phyloP scores from a whole-genome alignment of 2,113 vertebrate genomes.

The Hystrix cristata region DNA sequence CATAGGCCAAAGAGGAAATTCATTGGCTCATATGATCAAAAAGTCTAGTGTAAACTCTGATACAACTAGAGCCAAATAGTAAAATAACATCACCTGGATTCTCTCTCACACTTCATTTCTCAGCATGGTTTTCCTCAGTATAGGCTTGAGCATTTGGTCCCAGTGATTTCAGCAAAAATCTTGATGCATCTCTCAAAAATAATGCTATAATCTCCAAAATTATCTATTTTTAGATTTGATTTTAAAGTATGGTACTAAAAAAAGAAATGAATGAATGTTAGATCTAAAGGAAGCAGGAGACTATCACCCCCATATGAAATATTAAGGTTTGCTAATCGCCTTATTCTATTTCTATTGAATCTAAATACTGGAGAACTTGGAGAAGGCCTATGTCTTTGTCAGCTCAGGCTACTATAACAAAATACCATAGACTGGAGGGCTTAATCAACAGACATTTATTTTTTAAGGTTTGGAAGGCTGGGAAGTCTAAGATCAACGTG shows the following conservation, averaged over 20 bases:
- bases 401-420: constrained; percentile 18
- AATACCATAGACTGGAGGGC: not conserved
- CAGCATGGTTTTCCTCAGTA: not conserved
- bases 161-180: not conserved
- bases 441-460: constrained; percentile 42
- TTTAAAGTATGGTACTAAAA: constrained; percentile 20
- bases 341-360: not conserved
- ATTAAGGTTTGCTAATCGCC: not conserved
- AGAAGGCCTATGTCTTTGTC: not conserved
- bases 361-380: not conserved
- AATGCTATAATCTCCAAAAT: constrained; percentile 28
- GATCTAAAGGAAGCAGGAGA: constrained; percentile 37
- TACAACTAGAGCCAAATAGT: not conserved
- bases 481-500: not conserved
- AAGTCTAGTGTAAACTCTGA: not conserved
- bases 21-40: not conserved
- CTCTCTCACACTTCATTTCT: not conserved
- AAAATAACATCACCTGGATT: not conserved
- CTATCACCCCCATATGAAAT: not conserved
- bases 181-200: not conserved
- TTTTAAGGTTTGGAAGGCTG: not conserved
- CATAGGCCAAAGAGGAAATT: constrained; percentile 17
- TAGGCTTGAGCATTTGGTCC: not conserved
- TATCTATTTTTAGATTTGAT: constrained; percentile 27
- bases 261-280: not conserved